phyloP scores from a whole-genome alignment of 2,888 invertebrate genomes.

The Temnothorax unifasciatus region DNA sequence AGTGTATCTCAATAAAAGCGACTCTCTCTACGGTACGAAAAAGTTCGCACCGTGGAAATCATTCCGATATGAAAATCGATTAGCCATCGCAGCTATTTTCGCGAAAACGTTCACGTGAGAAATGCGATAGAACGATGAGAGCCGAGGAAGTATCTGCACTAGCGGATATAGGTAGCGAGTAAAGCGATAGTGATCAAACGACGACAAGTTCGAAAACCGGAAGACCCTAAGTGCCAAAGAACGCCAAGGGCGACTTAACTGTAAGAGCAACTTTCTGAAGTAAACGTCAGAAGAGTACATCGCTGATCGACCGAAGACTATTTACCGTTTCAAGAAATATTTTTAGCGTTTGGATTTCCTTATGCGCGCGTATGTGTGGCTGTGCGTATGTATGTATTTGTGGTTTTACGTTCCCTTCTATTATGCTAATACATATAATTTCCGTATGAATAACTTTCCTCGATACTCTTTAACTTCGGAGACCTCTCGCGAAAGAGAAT shows the following conservation, averaged over 20 bases:
- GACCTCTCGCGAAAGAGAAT: neutral
- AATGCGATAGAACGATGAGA: neutral
- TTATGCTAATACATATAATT: conserved; percentile 1
- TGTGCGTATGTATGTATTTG: neutral
- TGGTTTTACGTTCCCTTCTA: neutral
- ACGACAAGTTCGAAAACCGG: conserved; percentile 17
- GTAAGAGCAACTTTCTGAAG: conserved; percentile 2
- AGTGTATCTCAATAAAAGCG: conserved; percentile 17
- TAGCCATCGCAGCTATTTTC: neutral
- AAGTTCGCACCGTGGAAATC: neutral
- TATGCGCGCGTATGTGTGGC: neutral
- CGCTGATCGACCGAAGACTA: neutral
- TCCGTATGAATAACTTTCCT: neutral
- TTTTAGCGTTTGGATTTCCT: neutral
- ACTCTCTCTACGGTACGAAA: neutral
- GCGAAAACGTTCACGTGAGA: neutral
- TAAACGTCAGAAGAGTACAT: neutral
- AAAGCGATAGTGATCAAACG: conserved; percentile 16
- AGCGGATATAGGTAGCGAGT: neutral
- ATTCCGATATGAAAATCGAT: conserved; percentile 8
- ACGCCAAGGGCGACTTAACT: conserved; percentile 3
- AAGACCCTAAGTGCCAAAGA: conserved; percentile 48
- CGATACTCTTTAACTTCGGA: neutral
- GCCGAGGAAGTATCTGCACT: neutral
- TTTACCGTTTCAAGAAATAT: neutral